These are phyloP conservation scores for Pseudomyrmex concolor DNA, from an alignment of 1,140 invertebrate species.

Conservation along the genomic window DNA sequence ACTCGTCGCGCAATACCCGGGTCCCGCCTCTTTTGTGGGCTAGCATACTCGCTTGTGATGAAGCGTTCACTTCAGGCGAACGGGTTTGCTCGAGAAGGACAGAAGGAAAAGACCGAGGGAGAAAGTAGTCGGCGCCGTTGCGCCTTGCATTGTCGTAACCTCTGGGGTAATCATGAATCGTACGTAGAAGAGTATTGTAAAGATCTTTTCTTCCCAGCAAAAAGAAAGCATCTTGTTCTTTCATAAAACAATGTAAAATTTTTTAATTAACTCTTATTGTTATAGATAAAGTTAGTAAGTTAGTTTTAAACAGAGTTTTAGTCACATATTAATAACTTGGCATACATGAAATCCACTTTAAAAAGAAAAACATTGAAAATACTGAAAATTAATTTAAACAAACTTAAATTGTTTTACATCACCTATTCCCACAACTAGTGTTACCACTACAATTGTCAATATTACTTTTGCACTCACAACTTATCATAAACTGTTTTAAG, in stretches of 20 bases:
- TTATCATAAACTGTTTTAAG: neutral
- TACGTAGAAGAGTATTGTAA: slow-evolving; percentile 18
- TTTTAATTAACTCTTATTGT: no score
- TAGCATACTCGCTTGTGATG: slow-evolving; percentile 20
- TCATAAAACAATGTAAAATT: neutral
- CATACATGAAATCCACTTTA: no score
- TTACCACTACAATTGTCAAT: no score
- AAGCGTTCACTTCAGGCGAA: slow-evolving; percentile 42
- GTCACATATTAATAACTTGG: no score
- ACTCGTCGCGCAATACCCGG: neutral
- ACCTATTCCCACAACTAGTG: no score
- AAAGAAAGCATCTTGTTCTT: neutral
- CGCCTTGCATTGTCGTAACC: slow-evolving; percentile 54
- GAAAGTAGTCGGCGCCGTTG: slow-evolving; percentile 50
- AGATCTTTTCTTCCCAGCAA: neutral
- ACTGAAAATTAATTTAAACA: no score
- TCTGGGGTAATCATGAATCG: slow-evolving; percentile 50
- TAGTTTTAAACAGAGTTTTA: no score
- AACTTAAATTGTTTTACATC: no score
- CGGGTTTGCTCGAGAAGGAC: slow-evolving; percentile 50
- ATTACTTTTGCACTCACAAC: neutral
- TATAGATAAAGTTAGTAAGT: neutral
- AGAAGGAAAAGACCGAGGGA: slow-evolving; percentile 30
- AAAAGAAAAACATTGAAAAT: no score
- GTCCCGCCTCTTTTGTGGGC: slow-evolving; percentile 14